Evolutionary conservation across 2,888 invertebrate species (phyloP), one percentile per base, ranked within the genome.

Genomic region (Stenotaenia linearis): DNA sequence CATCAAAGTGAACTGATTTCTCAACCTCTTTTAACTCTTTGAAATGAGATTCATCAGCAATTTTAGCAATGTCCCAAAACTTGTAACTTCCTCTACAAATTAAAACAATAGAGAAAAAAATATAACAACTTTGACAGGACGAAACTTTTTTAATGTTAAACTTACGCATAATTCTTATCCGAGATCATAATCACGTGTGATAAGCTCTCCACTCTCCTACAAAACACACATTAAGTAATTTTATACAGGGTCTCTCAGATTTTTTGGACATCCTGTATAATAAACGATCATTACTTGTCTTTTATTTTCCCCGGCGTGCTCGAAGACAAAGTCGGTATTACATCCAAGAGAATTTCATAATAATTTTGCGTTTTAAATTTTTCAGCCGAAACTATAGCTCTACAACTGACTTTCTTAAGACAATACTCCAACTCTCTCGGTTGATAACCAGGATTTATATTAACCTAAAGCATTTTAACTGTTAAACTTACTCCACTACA

Each of bases 371-470:
- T 88, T 84, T 90, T 91, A 84, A 90, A 91, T 0, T 84, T 85
- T 76, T 90, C 89, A 0, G 91, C 89, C 1, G 91, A 88, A 0
- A 95, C 85, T 3, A 95, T 85, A 0, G 91, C 91, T n/a, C 83
- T 90, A 91, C 0, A 91, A 88, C 0, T 88, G 89, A 92, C 92
- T 86, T 92, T 92, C 37, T 91, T 89, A 15, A 96, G 84, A 79
- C 91, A 91, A 84, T 91, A 93, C 76, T 90, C 88, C 0, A 95
- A 83, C 85, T 96, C 96, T 12, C 87, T 85, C 0, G 88, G 87
- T 84, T 91, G 90, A 84, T 92, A 94, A 0, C 90, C 90, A 0
- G 95, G 92, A 85, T 96, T 96, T 37, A 95, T 89, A 80, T 91
- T 91, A 15, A 93, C 93, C 88, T 91, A 86, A 35, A 77, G 2